Percentiles rank a stretch among this genome's conserved stretches.
phyloP scores from a whole-genome alignment of 2,888 invertebrate species.

The Megaustenia siamemsis region DNA sequence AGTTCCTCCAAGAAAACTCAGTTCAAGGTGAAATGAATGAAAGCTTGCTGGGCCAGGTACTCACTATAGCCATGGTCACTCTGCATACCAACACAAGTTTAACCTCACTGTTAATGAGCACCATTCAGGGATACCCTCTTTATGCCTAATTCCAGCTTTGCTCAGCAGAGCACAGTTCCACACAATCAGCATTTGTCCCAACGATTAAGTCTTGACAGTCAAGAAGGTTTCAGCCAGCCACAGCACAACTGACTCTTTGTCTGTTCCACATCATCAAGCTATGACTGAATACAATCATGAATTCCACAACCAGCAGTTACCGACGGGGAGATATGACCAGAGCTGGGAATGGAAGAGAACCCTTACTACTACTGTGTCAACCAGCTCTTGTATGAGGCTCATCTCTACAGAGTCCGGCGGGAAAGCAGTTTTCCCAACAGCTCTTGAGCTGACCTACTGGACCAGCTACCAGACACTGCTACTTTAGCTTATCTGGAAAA shows the following conservation, averaged over 20 bases:
- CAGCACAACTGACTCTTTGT: background rate
- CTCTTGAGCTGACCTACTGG: no score
- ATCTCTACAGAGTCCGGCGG: slow-evolving; percentile 77
- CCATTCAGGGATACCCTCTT: background rate
- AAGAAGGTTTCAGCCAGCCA: background rate
- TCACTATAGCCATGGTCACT: background rate
- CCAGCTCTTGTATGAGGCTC: slow-evolving; percentile 90
- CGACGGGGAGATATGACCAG: slow-evolving; percentile 82
- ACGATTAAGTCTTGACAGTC: background rate
- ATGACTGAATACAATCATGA: slow-evolving; percentile 13
- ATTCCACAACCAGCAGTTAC: slow-evolving; percentile 41
- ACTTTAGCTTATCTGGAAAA: no score
- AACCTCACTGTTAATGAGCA: no score
- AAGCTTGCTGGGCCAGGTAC: background rate
- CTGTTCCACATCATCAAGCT: background rate
- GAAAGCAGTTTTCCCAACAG: slow-evolving; percentile 19
- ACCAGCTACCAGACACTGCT: no score
- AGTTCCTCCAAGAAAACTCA: background rate
- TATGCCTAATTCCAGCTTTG: background rate
- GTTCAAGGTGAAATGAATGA: background rate
- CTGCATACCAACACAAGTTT: background rate
- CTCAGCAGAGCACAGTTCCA: background rate
- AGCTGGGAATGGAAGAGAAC: slow-evolving; percentile 88
- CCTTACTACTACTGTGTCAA: slow-evolving; percentile 92
- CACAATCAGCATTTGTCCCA: background rate